Base-by-base conservation (phyloP, 2,888 invertebrate species). In the Monochamus alternatus region DNA sequence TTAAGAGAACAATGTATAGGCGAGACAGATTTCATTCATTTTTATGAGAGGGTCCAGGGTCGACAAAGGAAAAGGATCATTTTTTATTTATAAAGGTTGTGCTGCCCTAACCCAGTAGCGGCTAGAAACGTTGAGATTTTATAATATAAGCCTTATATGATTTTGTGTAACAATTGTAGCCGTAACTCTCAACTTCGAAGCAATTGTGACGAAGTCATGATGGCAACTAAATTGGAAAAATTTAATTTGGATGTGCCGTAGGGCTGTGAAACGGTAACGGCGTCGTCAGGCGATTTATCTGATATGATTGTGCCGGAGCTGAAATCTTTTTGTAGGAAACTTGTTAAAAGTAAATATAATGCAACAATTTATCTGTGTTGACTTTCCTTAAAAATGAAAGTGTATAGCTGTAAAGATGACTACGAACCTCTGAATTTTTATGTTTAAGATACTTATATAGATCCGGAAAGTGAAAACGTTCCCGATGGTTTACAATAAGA, bases 71-170 rank as follows among this genome's bases (percentile, higher is more conserved):
- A n/a, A 55, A 55, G 55, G 55, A 55, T 55, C 7, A 3, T 55
- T 55, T 38, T 55, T 55, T 55, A 55, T 55, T 55, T 55, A 55
- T 55, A 55, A 55, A 55, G 55, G 55, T 55, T 55, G 55, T 14
- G 55, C n/a, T 22, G 14, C 55, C 14, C 55, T 2, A 55, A 5
- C 4, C 55, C 47, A 47, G 47, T 12, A 47, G 47, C 12, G 10
- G 47, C 47, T 12, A 47, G 12, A 12, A 12, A 5, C 47, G 9
- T 47, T 47, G 3, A 9, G 47, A 9, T 47, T 12, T 12, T 47
- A 47, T 47, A 47, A 47, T 12, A 47, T 47, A 47, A 47, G 12
- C 0, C 47, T 47, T 12, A 47, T 9, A 3, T 12, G 47, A 12
- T 9, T 47, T 47, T 47, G 3, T 47, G 2, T 47, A 9, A 47